phyloP scores from a whole-genome alignment of 1,140 invertebrate genomes.

The Glomeris maerens region DNA sequence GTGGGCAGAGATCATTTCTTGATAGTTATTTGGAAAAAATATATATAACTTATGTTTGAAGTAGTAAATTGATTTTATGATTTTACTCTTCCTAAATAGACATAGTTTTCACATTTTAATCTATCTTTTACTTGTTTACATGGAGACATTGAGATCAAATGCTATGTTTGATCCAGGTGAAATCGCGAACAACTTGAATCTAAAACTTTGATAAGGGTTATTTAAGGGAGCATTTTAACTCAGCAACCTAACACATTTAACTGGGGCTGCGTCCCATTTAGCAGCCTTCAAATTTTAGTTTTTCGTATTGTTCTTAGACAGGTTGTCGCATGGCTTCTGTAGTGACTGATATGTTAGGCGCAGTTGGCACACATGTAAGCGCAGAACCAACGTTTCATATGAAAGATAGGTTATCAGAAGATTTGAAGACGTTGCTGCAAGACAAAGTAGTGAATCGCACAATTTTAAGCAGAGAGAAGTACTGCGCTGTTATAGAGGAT shows the following conservation, averaged over 20 bases:
- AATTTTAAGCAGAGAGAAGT: slow-evolving; percentile 2
- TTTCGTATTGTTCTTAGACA: slow-evolving; percentile 1
- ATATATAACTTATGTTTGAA: too few relatives aligned
- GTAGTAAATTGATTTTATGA: too few relatives aligned
- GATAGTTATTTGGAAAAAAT: too few relatives aligned
- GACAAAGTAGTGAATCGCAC: not conserved
- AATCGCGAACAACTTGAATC: too few relatives aligned
- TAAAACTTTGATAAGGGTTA: too few relatives aligned
- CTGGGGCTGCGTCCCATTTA: not conserved
- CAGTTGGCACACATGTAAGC: slow-evolving; percentile 3
- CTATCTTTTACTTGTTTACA: too few relatives aligned
- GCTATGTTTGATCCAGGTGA: too few relatives aligned
- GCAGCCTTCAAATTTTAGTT: not conserved
- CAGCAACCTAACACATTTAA: not conserved
- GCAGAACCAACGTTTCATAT: slow-evolving; percentile 4
- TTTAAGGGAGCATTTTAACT: too few relatives aligned
- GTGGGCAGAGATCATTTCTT: too few relatives aligned
- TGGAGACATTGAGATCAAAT: too few relatives aligned
- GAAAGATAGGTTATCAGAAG: not conserved
- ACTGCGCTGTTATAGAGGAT: slow-evolving; percentile 5
- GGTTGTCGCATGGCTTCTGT: not conserved
- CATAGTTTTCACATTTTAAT: too few relatives aligned
- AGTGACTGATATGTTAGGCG: not conserved
- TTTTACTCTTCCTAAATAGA: too few relatives aligned
- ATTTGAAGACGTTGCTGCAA: slow-evolving; percentile 4